These are phyloP conservation scores for Melanostigma gelatinosum DNA, from an alignment of 2,113 vertebrate species.

Conservation along the genomic window DNA sequence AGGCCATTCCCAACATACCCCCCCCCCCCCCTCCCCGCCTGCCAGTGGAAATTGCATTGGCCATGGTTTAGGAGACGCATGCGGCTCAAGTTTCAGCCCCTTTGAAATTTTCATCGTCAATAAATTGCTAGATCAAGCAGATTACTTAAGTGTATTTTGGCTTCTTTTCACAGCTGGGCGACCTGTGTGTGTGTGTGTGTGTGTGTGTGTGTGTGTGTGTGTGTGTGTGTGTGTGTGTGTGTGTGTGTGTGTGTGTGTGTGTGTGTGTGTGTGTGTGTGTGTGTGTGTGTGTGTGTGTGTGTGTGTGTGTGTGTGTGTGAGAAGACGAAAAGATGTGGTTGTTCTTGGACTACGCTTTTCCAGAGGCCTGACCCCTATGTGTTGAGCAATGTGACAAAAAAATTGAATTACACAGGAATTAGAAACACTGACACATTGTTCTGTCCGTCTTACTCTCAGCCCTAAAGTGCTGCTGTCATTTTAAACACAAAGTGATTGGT, in stretches of 20 bases:
- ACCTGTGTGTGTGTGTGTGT: conserved; percentile 37
- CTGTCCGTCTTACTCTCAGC: background rate
- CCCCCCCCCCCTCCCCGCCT: background rate
- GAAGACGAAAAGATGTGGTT: conserved; percentile 2
- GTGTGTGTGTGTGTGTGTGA: conserved; percentile 18
- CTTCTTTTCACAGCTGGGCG: conserved; percentile 72
- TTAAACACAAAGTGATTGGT: background rate
- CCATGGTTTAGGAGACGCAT: conserved; percentile 69
- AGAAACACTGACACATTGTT: conserved; percentile 25
- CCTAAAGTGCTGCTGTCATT: background rate
- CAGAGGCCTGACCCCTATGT: background rate
- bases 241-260: conserved; percentile 25
- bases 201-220: conserved; percentile 18
- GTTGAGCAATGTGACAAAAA: conserved; percentile 11
- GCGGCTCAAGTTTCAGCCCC: conserved; percentile 72
- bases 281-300: conserved; percentile 30
- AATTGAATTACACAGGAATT: conserved; percentile 24
- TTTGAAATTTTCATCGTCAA: conserved; percentile 82
- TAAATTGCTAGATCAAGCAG: conserved; percentile 82
- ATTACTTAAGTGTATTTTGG: conserved; percentile 83
- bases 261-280: conserved; percentile 23
- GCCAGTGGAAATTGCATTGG: conserved; percentile 74
- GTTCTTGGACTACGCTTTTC: conserved; percentile 56
- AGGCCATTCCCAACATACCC: conserved; percentile 17
- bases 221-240: conserved; percentile 34